phyloP scores from a whole-genome alignment of 2,113 vertebrate genomes.

The Monopterus albus region DNA sequence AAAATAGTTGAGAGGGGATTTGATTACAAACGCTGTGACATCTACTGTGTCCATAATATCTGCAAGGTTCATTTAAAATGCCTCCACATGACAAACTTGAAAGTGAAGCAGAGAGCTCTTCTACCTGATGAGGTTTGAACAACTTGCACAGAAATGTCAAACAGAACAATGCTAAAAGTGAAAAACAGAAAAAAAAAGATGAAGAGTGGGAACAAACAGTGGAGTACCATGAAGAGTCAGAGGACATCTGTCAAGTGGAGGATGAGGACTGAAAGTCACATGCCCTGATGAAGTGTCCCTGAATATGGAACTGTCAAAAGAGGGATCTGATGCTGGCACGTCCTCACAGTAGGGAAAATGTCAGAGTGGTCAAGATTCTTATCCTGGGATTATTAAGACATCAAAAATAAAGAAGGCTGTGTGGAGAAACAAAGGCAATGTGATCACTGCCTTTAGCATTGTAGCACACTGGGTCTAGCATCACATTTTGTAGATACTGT shows the following conservation, averaged over 20 bases:
- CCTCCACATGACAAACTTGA: background rate
- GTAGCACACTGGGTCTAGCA: no score
- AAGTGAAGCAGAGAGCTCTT: background rate
- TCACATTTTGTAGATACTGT: no score
- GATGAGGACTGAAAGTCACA: background rate
- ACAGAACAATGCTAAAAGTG: background rate
- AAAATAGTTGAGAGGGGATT: no score
- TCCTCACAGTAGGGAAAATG: background rate
- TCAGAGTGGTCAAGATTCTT: no score
- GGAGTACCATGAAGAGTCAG: background rate
- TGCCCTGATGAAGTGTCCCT: background rate
- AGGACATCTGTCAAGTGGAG: background rate
- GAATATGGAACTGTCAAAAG: background rate
- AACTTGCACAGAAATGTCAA: background rate
- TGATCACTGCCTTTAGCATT: no score
- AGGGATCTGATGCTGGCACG: background rate
- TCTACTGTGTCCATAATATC: background rate
- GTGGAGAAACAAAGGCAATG: background rate
- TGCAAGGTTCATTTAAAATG: background rate
- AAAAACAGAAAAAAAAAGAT: background rate
- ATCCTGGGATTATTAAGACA: no score
- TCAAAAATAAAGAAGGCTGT: no score
- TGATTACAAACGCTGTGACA: background rate
- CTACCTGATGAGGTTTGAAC: background rate
- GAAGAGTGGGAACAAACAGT: background rate